A percentile compares a stretch with the other conserved stretches of the same genome.
phyloP scores from a whole-genome alignment of 2,888 invertebrate genomes.

The Spodoptera exigua region DNA sequence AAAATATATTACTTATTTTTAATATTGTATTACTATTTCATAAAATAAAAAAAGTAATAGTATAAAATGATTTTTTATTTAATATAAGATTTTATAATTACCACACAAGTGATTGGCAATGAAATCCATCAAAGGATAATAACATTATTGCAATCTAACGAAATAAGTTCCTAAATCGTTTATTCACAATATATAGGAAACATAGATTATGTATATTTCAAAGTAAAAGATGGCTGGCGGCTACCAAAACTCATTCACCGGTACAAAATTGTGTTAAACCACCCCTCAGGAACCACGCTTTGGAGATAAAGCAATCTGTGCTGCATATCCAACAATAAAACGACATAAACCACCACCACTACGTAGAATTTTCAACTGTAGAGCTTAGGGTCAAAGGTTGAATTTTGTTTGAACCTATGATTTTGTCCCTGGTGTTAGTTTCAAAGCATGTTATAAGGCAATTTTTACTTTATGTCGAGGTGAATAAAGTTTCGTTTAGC shows the following conservation, averaged over 20 bases:
- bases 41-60: too few relatives aligned
- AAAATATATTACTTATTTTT: too few relatives aligned
- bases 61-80: too few relatives aligned
- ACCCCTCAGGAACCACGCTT: slow-evolving; percentile 77
- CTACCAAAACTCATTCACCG: slow-evolving; percentile 89
- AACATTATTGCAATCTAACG: not conserved
- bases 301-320: slow-evolving; percentile 78
- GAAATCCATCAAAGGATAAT: too few relatives aligned
- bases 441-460: slow-evolving; percentile 16
- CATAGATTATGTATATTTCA: slow-evolving; percentile 48
- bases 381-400: rapidly evolving
- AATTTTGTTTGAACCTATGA: slow-evolving; percentile 14
- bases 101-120: too few relatives aligned
- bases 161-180: not conserved
- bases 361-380: slow-evolving; percentile 28
- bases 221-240: slow-evolving; percentile 82
- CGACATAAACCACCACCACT: not conserved
- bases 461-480: slow-evolving; percentile 4
- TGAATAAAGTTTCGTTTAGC: slow-evolving; percentile 26
- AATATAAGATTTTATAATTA: too few relatives aligned
- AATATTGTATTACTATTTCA: too few relatives aligned
- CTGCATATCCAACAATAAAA: slow-evolving; percentile 12
- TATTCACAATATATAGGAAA: slow-evolving; percentile 27
- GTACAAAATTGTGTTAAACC: slow-evolving; percentile 84
- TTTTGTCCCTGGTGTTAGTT: slow-evolving; percentile 26